These are phyloP conservation scores for Phodopus roborovskii DNA, from an alignment of 2,113 vertebrate species.

Conservation along the genomic window DNA sequence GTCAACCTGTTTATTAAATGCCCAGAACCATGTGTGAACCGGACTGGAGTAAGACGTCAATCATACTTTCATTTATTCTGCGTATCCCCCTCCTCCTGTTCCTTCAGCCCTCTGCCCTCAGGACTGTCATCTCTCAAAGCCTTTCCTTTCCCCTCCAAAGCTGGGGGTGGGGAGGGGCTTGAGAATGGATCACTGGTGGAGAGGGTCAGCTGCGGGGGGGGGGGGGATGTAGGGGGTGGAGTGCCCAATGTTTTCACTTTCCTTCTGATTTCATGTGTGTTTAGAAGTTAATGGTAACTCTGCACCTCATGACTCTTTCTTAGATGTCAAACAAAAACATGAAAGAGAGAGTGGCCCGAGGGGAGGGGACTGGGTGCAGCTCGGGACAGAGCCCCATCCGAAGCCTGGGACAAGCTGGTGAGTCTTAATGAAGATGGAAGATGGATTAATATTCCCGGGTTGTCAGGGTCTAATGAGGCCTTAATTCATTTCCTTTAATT, in stretches of 20 bases:
- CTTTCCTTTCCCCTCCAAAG: slow-evolving; percentile 80
- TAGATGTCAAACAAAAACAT: slow-evolving; percentile 86
- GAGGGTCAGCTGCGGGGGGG: too few species aligned
- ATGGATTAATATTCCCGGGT: slow-evolving; percentile 27
- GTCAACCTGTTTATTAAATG: slow-evolving; percentile 99
- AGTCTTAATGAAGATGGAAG: slow-evolving; percentile 62
- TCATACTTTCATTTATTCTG: slow-evolving; percentile 88
- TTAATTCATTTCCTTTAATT: slow-evolving; percentile 79
- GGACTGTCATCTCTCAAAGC: slow-evolving; percentile 43
- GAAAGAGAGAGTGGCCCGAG: slow-evolving; percentile 79
- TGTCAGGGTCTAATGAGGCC: slow-evolving; percentile 65
- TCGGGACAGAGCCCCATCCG: slow-evolving; percentile 22
- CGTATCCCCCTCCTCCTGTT: not conserved
- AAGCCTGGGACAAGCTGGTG: not conserved
- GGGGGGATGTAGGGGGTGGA: too few species aligned
- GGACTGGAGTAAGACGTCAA: slow-evolving; percentile 86
- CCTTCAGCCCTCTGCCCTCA: not conserved
- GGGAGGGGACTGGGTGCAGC: slow-evolving; percentile 47
- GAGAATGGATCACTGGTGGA: slow-evolving; percentile 83
- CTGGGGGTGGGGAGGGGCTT: slow-evolving; percentile 41
- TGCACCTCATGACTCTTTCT: slow-evolving; percentile 90
- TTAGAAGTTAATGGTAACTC: slow-evolving; percentile 90
- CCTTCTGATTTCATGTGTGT: slow-evolving; percentile 89
- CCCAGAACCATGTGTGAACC: slow-evolving; percentile 94
- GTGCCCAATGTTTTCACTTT: slow-evolving; percentile 84